Base-by-base conservation (phyloP, 2,888 invertebrate genomes). In the Saturnia japonica region DNA sequence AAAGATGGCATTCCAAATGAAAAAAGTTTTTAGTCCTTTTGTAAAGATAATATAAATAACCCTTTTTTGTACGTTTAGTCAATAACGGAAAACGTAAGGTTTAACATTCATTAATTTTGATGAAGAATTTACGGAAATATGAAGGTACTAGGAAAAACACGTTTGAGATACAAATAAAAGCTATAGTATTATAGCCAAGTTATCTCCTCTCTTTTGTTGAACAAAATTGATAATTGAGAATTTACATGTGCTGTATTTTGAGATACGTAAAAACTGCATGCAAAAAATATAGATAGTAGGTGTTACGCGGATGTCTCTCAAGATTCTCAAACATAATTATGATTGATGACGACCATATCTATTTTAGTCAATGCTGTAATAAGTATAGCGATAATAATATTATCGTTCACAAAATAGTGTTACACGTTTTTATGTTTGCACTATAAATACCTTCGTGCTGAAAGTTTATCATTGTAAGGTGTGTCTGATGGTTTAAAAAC, bases 341-440 rank as follows among this genome's bases (percentile, higher is more conserved):
- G 57, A 60, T 28, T 60, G 14, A 60, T 60, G 14, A 54, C 22
- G 9, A 2, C 57, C 28, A 2, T 14, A 28, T 28, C 57, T 28
- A 60, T 28, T 60, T 60, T 60, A 60, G 57, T 60, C 57, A 60
- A 28, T 60, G 28, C 25, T 25, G 28, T 28, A 60, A 60, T 60
- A 60, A 8, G 54, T 28, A 14, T 28, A 22, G 22, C n/a, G 54
- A 22, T 54, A 22, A 11, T 54, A 2, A 22, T 60, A 28, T 60
- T 28, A 57, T 57, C 25, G 25, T 22, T n/a, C 57, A 60, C 14
- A 60, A 60, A 60, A 28, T 14, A 25, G 14, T 60, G 57, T 25
- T 57, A 57, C 57, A 57, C 25, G 57, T 1, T 12, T 57, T 3
- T 25, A 25, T 25, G 57, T 57, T 57, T 57, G 25, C 25, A 12